Evolutionary conservation across 2,113 vertebrate genomes (phyloP).

Genomic region (Chlamydotis undulata): DNA sequence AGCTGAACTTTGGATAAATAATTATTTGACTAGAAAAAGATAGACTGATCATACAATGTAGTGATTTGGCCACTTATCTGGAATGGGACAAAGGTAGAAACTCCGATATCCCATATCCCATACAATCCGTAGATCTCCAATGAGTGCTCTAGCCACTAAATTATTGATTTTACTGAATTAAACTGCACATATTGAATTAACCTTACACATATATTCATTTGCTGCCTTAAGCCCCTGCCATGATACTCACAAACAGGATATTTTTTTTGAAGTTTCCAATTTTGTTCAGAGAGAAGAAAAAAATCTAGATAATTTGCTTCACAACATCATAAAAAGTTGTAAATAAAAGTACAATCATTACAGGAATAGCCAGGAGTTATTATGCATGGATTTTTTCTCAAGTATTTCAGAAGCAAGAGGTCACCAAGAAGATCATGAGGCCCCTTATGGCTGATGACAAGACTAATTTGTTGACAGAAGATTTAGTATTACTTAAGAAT

Average conservation of each 20-base stretch:
- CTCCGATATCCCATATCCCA: background rate
- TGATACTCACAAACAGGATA: background rate
- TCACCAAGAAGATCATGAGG: conserved; percentile 68
- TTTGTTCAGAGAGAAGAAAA: background rate
- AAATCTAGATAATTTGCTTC: background rate
- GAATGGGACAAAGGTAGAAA: background rate
- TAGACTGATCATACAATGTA: background rate
- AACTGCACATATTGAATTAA: conserved; percentile 50
- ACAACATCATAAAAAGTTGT: background rate
- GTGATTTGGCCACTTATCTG: background rate
- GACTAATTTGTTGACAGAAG: conserved; percentile 73
- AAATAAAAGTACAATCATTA: background rate
- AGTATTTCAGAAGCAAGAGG: conserved; percentile 57
- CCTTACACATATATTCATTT: conserved; percentile 38
- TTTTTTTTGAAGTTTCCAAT: background rate
- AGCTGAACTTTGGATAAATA: background rate
- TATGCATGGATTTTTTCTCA: conserved; percentile 18
- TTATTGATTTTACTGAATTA: conserved; percentile 61
- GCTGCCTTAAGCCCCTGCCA: background rate
- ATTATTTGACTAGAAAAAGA: background rate
- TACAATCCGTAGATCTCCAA: background rate
- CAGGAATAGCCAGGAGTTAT: background rate
- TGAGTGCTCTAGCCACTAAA: background rate
- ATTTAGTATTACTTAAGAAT: conserved; percentile 73
- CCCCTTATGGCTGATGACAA: conserved; percentile 70